These are phyloP conservation scores for Buphagus erythrorhynchus DNA, from an alignment of 2,797 vertebrate genomes.

Conservation along the genomic window DNA sequence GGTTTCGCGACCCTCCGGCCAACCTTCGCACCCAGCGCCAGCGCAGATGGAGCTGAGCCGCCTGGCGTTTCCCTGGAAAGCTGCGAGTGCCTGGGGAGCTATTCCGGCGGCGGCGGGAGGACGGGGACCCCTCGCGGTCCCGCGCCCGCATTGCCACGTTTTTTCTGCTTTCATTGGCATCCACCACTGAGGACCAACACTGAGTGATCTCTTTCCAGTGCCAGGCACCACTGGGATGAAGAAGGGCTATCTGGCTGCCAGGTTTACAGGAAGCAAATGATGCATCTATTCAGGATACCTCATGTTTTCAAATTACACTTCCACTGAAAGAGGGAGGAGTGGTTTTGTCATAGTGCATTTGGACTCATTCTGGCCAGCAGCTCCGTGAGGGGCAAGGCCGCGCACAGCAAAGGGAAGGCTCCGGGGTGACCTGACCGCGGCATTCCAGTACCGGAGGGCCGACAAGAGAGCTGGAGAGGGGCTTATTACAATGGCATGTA, in stretches of 20 bases:
- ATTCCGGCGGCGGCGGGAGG: accelerated
- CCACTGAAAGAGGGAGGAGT: neutral
- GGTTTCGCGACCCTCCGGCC: accelerated
- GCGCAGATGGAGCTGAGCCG: accelerated
- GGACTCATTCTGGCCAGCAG: neutral
- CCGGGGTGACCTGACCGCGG: neutral
- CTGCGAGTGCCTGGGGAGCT: accelerated
- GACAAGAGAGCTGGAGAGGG: neutral
- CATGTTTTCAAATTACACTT: neutral
- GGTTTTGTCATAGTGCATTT: neutral
- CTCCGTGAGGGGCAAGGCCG: accelerated
- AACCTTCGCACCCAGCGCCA: accelerated
- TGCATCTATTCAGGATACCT: neutral
- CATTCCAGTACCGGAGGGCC: neutral
- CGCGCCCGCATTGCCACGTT: accelerated
- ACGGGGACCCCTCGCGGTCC: constrained; percentile 8
- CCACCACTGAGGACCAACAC: neutral
- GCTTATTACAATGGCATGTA: neutral
- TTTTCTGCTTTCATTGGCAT: neutral
- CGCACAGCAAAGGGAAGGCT: neutral
- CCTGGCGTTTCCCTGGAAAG: accelerated
- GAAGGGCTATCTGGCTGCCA: neutral
- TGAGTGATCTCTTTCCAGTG: neutral
- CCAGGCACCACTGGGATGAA: neutral
- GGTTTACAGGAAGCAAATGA: neutral